phyloP scores from a whole-genome alignment of 2,113 vertebrate species.

The Isichthys henryi region DNA sequence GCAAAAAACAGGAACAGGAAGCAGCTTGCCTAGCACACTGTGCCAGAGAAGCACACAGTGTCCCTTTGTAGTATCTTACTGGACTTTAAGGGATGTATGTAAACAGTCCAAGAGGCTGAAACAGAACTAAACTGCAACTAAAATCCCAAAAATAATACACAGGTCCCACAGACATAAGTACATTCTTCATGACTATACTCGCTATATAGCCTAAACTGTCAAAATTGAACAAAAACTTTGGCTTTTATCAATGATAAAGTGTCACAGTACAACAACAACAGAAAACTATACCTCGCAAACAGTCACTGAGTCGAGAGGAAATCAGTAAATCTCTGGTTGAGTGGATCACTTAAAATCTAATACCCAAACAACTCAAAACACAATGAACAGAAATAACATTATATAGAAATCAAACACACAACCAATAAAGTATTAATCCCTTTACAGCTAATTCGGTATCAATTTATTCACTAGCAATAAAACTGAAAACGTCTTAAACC shows the following conservation, averaged over 20 bases:
- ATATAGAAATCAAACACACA: neutral
- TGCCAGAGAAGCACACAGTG: neutral
- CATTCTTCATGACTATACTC: neutral
- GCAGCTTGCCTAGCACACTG: neutral
- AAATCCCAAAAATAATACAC: neutral
- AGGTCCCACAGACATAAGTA: neutral
- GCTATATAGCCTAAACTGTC: neutral
- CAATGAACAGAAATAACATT: neutral
- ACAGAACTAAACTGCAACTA: neutral
- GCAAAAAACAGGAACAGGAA: neutral
- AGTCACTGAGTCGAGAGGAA: neutral
- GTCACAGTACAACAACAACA: neutral
- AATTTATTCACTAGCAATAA: neutral
- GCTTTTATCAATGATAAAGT: neutral
- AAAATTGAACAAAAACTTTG: constrained; percentile 7
- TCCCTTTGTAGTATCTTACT: neutral
- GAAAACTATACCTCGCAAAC: constrained; percentile 5
- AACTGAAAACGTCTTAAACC: neutral
- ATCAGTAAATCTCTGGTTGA: neutral
- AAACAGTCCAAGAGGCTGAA: neutral
- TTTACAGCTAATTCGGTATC: neutral
- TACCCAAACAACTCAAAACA: constrained; percentile 9
- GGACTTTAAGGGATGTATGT: neutral
- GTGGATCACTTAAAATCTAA: constrained; percentile 6
- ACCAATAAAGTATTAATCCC: neutral